These are phyloP conservation scores for Acleris literana DNA, from an alignment of 2,888 invertebrate species.

Conservation along the genomic window DNA sequence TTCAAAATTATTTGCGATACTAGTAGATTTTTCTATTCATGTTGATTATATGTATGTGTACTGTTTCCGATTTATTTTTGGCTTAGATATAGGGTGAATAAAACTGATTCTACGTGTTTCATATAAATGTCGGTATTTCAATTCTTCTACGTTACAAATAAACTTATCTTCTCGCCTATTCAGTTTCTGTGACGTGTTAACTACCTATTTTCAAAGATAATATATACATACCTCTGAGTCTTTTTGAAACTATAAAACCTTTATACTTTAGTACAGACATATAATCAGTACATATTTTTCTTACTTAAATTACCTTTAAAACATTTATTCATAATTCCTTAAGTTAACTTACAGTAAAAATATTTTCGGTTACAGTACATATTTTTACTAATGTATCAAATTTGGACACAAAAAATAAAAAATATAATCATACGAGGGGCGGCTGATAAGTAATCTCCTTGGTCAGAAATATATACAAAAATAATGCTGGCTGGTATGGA, in stretches of 20 bases:
- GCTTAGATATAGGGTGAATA: background rate
- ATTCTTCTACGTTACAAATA: background rate
- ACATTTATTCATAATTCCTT: slow-evolving; percentile 12
- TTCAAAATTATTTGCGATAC: slow-evolving; percentile 8
- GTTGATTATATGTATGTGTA: background rate
- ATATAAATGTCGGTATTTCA: background rate
- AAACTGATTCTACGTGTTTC: background rate
- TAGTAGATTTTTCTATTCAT: background rate
- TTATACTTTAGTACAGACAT: slow-evolving; percentile 13
- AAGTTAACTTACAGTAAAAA: slow-evolving; percentile 16
- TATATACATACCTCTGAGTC: slow-evolving; percentile 10
- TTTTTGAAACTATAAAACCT: slow-evolving; percentile 16
- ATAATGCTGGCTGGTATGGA: too few relatives aligned
- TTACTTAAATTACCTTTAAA: slow-evolving; percentile 3
- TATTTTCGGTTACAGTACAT: slow-evolving; percentile 15
- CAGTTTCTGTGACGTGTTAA: slow-evolving; percentile 7
- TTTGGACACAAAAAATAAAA: background rate
- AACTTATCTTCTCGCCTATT: slow-evolving; percentile 1
- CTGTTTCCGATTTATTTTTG: background rate
- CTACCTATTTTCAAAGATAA: slow-evolving; percentile 1
- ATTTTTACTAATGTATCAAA: slow-evolving; percentile 3
- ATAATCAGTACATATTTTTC: slow-evolving; percentile 11
- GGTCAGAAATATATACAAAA: too few relatives aligned
- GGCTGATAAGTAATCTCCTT: too few relatives aligned
- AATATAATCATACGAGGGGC: background rate